Percentiles rank a stretch among this genome's conserved stretches.
These are phyloP conservation scores for Xenus cinereus DNA, from an alignment of 2,113 vertebrate genomes.

Conservation along the genomic window DNA sequence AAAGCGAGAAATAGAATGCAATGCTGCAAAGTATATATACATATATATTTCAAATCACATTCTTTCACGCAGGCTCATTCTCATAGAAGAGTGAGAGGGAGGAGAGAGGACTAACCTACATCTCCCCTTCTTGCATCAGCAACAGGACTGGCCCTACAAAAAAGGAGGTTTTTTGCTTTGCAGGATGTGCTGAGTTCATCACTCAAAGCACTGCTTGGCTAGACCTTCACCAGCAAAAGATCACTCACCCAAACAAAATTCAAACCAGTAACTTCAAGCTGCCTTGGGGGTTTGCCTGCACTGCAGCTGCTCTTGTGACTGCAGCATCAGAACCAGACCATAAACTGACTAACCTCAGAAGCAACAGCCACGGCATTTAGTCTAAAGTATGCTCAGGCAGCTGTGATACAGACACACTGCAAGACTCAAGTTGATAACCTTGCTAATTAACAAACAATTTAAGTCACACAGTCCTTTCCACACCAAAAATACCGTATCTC, in stretches of 20 bases:
- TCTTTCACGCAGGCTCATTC: background rate
- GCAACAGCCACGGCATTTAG: background rate
- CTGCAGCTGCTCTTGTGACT: constrained; percentile 15
- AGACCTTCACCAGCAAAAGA: background rate
- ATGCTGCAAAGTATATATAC: background rate
- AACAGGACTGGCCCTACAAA: background rate
- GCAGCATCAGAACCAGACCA: background rate
- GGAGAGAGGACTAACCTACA: background rate
- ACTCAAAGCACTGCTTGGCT: background rate
- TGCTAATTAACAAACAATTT: background rate
- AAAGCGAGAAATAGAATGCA: background rate
- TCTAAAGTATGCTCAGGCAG: background rate
- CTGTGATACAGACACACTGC: background rate
- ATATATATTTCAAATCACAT: background rate
- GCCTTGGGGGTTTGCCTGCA: background rate
- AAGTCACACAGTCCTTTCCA: background rate
- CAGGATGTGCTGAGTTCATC: background rate
- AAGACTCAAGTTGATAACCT: background rate
- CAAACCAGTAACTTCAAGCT: background rate
- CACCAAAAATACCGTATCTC: background rate
- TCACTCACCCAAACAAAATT: background rate
- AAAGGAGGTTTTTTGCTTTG: background rate
- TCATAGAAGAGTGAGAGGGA: accelerated
- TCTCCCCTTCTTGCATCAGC: background rate
- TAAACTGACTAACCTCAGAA: background rate